Base-by-base conservation (phyloP, 1,140 invertebrate species). In the Procambarus clarkii region DNA sequence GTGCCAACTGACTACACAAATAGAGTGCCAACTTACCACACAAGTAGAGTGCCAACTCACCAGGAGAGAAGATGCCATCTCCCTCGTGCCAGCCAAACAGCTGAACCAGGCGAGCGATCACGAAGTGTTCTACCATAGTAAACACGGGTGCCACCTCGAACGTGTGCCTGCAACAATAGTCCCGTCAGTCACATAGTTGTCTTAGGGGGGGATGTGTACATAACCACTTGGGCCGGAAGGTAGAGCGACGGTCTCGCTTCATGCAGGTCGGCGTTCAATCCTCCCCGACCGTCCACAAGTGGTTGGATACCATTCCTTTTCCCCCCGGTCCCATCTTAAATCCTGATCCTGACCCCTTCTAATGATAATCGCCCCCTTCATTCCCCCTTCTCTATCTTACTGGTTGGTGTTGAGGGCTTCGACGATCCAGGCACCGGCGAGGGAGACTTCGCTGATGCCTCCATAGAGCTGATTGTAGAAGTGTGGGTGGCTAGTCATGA, bases 381-480 rank as follows among this genome's bases (percentile, higher is more conserved):
- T 44, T 45, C 46, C 34, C 3, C 34, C 45, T 13, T 8, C 18
- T 3, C 21, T 18, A 88, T 13, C 86, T 88, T 44, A 88, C 0
- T 98, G 97, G 92, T 97, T 98, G 0, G 97, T 97, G 94, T 98
- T 98, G 7, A 98, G 94, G 4, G 97, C 97, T 93, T 98, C 97
- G 3, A 97, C 97, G 80, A 98, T 94, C 97, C 97, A 98, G 94
- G 98, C 97, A 0, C 97, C 97, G 50, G 97, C 95, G 46, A 98
- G 94, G 0, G 97, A 97, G 92, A 97, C 98, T 0, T 97, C 97
- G 94, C 98, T 97, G 21, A 98, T 95, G 5, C 97, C 96, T 13
- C 96, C 78, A 13, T 96, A 97, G 5, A 97, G 94, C 94, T 97
- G 97, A 95, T 97, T 98, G 92, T 96, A 95, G 94, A 97, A 97